Evolutionary conservation across 2,888 invertebrate species (phyloP).

Genomic region (Troglohyphantes excavatus): DNA sequence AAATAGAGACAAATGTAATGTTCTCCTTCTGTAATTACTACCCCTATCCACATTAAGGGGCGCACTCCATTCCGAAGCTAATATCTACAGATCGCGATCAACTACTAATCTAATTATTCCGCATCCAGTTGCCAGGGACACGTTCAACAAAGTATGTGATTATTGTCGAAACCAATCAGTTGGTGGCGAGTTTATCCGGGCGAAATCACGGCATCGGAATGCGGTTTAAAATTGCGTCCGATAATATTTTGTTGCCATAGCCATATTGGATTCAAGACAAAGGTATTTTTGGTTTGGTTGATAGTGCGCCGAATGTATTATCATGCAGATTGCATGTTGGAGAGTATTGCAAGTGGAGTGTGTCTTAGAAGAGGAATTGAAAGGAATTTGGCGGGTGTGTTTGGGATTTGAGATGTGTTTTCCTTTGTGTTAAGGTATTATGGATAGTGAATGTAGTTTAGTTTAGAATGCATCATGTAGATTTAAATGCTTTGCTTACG

Average conservation of each 20-base stretch:
- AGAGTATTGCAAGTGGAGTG: no score
- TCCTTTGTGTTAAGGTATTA: no score
- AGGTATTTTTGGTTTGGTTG: neutral
- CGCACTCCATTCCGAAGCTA: slow-evolving; percentile 22
- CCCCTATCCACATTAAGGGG: slow-evolving; percentile 59
- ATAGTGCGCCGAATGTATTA: no score
- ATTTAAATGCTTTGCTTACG: no score
- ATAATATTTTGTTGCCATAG: slow-evolving; percentile 4
- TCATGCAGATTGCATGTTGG: no score
- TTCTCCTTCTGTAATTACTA: slow-evolving; percentile 51
- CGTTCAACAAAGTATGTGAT: slow-evolving; percentile 36
- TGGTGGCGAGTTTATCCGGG: neutral
- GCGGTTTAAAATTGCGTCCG: slow-evolving; percentile 28
- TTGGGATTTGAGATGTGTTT: no score
- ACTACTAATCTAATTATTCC: slow-evolving; percentile 59
- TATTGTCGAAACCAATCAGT: slow-evolving; percentile 22
- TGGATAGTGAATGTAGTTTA: no score
- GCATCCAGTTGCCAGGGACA: slow-evolving; percentile 44
- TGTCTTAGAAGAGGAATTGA: no score
- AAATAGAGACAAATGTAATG: slow-evolving; percentile 9
- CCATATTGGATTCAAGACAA: neutral
- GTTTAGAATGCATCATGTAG: no score
- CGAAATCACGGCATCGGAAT: slow-evolving; percentile 1
- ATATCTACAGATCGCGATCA: slow-evolving; percentile 43
- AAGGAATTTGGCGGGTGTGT: no score